Evolutionary conservation across 2,113 vertebrate genomes (phyloP).

Genomic region (Passer domesticus): DNA sequence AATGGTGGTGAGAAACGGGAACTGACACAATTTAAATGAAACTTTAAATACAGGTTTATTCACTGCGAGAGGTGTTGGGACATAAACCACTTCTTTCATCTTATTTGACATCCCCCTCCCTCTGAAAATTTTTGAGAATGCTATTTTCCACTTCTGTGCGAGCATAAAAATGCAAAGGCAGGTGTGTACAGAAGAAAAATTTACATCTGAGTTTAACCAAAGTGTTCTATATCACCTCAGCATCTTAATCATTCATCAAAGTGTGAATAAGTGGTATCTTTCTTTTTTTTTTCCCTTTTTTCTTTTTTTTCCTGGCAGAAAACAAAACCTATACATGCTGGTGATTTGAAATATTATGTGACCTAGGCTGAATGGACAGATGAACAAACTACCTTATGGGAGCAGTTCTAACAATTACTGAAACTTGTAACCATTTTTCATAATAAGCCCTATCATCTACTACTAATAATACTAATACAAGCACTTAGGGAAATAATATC

Average conservation of each 20-base stretch:
- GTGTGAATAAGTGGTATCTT: neutral
- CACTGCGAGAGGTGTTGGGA: neutral
- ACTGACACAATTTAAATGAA: conserved; percentile 40
- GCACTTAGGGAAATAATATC: conserved; percentile 31
- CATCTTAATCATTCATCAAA: neutral
- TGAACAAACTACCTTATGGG: neutral
- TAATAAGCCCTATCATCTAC: conserved; percentile 3
- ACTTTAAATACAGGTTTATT: conserved; percentile 18
- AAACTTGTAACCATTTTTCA: conserved; percentile 33
- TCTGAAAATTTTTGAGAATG: neutral
- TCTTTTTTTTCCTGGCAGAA: neutral
- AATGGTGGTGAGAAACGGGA: conserved; percentile 49
- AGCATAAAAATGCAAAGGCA: neutral
- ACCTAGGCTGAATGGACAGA: neutral
- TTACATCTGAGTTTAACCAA: neutral
- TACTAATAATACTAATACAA: conserved; percentile 22
- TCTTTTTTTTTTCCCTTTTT: neutral
- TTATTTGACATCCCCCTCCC: neutral
- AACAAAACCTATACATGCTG: neutral
- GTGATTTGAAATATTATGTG: neutral
- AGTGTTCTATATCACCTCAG: neutral
- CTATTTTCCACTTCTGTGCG: neutral
- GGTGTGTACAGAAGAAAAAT: neutral
- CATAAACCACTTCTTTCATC: neutral
- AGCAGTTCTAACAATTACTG: conserved; percentile 22